Evolutionary conservation across 1,140 invertebrate genomes (phyloP), one percentile per base, ranked within the genome.

Genomic region (Ditylenchus dipsaci): DNA sequence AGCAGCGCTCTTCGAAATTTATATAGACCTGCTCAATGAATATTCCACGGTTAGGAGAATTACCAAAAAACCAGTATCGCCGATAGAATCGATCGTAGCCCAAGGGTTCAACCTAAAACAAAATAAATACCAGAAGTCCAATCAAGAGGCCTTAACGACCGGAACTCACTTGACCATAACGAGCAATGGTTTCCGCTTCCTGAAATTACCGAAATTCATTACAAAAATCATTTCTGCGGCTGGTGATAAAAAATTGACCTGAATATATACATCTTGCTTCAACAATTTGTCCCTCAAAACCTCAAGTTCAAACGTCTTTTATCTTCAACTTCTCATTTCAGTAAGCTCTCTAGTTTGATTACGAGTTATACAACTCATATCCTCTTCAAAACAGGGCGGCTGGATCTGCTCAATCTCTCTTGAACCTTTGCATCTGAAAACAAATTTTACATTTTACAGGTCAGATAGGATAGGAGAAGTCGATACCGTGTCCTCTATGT

Each of bases 1-100:
- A 11, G n/a, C 43, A 13, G n/a, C n/a, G n/a, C n/a, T n/a, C n/a
- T n/a, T n/a, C 43, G n/a, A 45, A 45, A 45, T n/a, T 13, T n/a
- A 13, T 13, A 13, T 45, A 45, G 11, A 59, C 57, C 57, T 59
- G 21, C 30, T 59, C 57, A 11, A 59, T 30, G 21, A 59, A 59
- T 11, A 59, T 59, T 59, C 57, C 57, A 59, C 11, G 11, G 23
- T 59, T 59, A 11, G 57, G 30, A 11, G 57, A 59, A 30, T 59
- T 23, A 15, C 30, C 21, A 59, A 59, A 59, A 23, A 26, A 59
- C 57, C 57, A 59, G 23, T 59, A 59, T 21, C 17, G 11, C 30
- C 57, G 57, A 23, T 59, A 23, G 23, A 13, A 59, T 11, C 57
- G 57, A 23, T 59, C 57, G 15, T 26, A 26, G 57, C 57, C 57